These are phyloP conservation scores for Uloborus diversus DNA, from an alignment of 1,140 invertebrate genomes.

Conservation along the genomic window DNA sequence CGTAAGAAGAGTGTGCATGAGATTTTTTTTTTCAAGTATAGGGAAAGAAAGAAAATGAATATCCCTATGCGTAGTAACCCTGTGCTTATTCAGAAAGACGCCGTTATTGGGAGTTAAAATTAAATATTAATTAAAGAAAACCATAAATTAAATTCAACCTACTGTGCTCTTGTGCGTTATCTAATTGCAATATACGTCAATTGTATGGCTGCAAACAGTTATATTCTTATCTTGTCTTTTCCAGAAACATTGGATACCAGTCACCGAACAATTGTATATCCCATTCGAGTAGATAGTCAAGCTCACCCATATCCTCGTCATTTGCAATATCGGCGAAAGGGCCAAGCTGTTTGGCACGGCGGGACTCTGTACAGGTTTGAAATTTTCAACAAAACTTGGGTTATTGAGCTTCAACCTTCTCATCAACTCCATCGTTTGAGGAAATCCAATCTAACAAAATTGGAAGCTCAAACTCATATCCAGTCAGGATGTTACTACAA, in stretches of 20 bases:
- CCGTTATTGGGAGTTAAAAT: too few species aligned
- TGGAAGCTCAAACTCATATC: background rate
- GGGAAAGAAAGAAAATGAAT: too few species aligned
- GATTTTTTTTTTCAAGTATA: too few species aligned
- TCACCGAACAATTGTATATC: slow-evolving; percentile 4
- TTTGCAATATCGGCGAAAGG: slow-evolving; percentile 16
- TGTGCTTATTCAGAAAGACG: too few species aligned
- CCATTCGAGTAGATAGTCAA: slow-evolving; percentile 22
- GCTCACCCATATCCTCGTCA: slow-evolving; percentile 7
- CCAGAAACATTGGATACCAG: background rate
- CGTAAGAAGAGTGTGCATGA: too few species aligned
- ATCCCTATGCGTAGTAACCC: too few species aligned
- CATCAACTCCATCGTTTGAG: background rate
- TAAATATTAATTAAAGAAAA: too few species aligned
- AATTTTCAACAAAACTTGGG: slow-evolving; percentile 20
- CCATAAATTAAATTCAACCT: too few species aligned
- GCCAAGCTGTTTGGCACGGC: slow-evolving; percentile 16
- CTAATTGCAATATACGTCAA: too few species aligned
- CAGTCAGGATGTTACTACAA: slow-evolving; percentile 38
- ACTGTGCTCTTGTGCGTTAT: too few species aligned
- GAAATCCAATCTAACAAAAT: background rate
- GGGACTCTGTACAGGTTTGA: slow-evolving; percentile 25
- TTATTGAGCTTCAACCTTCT: slow-evolving; percentile 21
- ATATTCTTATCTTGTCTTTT: too few species aligned
- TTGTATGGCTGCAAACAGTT: too few species aligned